phyloP scores from a whole-genome alignment of 35 echinoderm and acorn worm genomes.

The Apostichopus japonicus region DNA sequence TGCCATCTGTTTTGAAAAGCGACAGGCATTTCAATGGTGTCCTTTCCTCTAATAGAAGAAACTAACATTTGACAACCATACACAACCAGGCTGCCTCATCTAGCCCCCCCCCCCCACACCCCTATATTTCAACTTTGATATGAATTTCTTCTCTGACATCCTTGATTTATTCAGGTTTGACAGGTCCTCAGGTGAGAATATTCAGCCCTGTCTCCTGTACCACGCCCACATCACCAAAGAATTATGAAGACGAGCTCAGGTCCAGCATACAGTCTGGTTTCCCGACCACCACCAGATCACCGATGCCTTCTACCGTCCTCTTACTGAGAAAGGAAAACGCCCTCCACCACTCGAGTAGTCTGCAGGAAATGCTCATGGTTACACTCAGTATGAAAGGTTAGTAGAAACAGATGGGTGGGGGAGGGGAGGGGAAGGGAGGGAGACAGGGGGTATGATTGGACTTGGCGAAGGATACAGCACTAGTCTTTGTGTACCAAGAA shows the following conservation, averaged over 20 bases:
- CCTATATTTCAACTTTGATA: too few species aligned
- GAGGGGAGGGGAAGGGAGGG: neutral
- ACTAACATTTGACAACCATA: too few species aligned
- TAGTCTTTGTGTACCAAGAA: too few species aligned
- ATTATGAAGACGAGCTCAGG: constrained; percentile 68
- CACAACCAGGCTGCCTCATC: too few species aligned
- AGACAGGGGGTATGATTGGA: neutral
- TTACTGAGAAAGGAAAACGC: constrained; percentile 86
- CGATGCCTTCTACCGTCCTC: constrained; percentile 76
- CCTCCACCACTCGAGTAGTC: constrained; percentile 63
- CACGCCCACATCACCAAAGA: constrained; percentile 93
- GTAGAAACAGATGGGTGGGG: neutral
- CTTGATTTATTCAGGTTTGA: constrained; percentile 59
- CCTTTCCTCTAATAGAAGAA: too few species aligned
- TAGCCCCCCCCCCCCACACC: too few species aligned
- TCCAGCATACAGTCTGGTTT: constrained; percentile 76
- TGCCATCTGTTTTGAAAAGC: too few species aligned
- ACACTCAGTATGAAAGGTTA: constrained; percentile 74
- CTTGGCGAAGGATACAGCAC: too few species aligned
- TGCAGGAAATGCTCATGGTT: constrained; percentile 81
- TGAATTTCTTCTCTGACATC: too few species aligned
- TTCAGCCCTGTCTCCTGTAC: constrained; percentile 92
- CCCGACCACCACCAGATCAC: constrained; percentile 66
- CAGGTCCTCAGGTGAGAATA: constrained; percentile 69
- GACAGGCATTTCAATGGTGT: too few species aligned